phyloP scores from a whole-genome alignment of 1,140 invertebrate species.

The Neuroterus valhalla region DNA sequence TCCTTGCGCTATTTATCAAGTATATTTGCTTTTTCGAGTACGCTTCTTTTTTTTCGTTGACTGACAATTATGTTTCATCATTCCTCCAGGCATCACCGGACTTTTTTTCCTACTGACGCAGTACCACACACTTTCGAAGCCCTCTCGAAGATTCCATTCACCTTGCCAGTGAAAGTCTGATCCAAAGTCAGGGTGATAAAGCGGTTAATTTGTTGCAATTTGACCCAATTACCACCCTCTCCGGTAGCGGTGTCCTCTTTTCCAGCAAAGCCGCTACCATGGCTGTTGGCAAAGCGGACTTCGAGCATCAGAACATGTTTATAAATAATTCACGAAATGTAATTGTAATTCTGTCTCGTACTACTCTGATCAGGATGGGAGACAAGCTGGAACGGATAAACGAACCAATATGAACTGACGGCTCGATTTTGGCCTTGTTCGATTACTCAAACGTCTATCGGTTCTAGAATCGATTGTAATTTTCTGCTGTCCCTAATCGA shows the following conservation, averaged over 20 bases:
- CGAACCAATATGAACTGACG: slow-evolving; percentile 25
- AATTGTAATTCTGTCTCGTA: slow-evolving; percentile 27
- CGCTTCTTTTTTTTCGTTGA: too few species aligned
- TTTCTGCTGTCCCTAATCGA: not conserved
- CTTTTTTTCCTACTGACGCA: too few species aligned
- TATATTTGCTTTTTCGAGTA: too few species aligned
- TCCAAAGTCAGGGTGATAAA: slow-evolving; percentile 51
- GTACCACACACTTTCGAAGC: too few species aligned
- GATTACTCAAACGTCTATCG: not conserved
- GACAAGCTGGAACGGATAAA: slow-evolving; percentile 22
- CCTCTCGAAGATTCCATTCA: too few species aligned
- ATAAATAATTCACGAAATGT: slow-evolving; percentile 18
- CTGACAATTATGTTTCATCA: too few species aligned
- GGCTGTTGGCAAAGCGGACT: not conserved
- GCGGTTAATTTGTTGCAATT: slow-evolving; percentile 62
- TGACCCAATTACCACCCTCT: slow-evolving; percentile 39
- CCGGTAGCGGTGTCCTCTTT: not conserved
- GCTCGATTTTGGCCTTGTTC: slow-evolving; percentile 4
- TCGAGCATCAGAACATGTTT: slow-evolving; percentile 18
- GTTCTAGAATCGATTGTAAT: slow-evolving; percentile 24
- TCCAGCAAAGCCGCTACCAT: slow-evolving; percentile 3
- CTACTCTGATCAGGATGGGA: not conserved
- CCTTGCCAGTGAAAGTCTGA: slow-evolving; percentile 49
- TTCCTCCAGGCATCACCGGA: too few species aligned
- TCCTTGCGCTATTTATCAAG: too few species aligned